Evolutionary conservation across 2,888 invertebrate species (phyloP).

Genomic region (Tanytarsus gracilentus): DNA sequence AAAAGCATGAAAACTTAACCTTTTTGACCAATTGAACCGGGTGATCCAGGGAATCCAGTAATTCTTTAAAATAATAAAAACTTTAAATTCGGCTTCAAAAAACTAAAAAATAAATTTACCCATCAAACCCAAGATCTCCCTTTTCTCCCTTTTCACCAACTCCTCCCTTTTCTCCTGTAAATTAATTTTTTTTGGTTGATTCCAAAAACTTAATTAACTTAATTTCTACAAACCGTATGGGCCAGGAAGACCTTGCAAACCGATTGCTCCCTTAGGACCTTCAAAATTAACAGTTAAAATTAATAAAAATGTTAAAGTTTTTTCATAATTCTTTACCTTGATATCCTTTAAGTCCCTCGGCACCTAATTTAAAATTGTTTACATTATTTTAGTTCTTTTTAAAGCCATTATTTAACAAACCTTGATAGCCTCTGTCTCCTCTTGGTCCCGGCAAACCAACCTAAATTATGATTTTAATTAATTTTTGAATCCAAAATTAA

Average conservation of each 20-base stretch:
- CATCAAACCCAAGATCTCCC: constrained; percentile 48
- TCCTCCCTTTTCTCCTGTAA: constrained; percentile 38
- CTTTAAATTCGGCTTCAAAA: neutral
- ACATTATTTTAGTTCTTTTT: too few species aligned
- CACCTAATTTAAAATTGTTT: too few species aligned
- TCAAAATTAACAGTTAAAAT: constrained; percentile 40
- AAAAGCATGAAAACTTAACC: constrained; percentile 31
- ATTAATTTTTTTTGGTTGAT: neutral
- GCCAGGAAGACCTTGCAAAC: constrained; percentile 50
- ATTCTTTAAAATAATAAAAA: constrained; percentile 45
- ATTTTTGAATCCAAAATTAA: neutral
- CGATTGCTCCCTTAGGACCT: constrained; percentile 54
- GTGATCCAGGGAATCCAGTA: constrained; percentile 52
- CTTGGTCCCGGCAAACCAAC: constrained; percentile 44
- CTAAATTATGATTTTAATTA: too few species aligned
- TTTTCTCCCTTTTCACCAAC: constrained; percentile 48
- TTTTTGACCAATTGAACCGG: constrained; percentile 51
- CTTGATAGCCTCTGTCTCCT: constrained; percentile 35
- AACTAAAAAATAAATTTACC: constrained; percentile 37
- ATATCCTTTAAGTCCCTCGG: too few species aligned
- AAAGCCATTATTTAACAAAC: too few species aligned
- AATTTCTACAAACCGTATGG: too few species aligned
- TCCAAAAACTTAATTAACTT: constrained; percentile 30
- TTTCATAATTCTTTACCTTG: too few species aligned
- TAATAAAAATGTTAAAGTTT: neutral